These are phyloP conservation scores for Epinephelus lanceolatus DNA, from an alignment of 2,113 vertebrate genomes.

Conservation along the genomic window DNA sequence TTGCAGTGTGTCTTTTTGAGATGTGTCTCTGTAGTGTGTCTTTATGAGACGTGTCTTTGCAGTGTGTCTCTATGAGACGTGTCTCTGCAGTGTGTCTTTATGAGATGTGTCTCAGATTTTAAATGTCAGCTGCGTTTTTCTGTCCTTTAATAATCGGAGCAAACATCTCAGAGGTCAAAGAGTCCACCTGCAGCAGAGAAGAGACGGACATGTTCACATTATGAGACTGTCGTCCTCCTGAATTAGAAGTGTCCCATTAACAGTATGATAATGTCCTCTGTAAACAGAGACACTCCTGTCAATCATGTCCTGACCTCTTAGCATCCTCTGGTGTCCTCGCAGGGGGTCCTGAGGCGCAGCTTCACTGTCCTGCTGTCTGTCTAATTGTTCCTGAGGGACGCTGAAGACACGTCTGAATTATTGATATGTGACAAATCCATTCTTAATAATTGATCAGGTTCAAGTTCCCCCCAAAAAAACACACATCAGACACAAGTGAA, in stretches of 20 bases:
- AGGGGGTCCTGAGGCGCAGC: not conserved
- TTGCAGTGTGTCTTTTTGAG: no score
- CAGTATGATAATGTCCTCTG: no score
- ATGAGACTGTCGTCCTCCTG: no score
- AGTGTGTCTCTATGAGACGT: no score
- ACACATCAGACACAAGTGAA: no score
- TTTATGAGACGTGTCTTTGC: no score
- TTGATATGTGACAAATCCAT: conserved; percentile 52
- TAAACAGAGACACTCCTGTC: not conserved
- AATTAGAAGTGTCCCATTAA: no score
- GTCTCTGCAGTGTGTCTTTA: no score
- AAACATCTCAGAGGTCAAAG: not conserved
- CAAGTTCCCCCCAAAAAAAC: not conserved
- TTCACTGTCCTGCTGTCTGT: conserved; percentile 33
- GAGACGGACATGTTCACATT: no score
- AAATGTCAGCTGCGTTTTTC: conserved; percentile 2
- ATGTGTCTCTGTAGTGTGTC: no score
- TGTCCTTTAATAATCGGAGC: not conserved
- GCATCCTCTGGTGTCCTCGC: not conserved
- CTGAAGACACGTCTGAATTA: conserved; percentile 52
- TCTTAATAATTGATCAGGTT: conserved; percentile 20
- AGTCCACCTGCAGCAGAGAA: no score
- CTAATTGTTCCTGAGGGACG: conserved; percentile 71
- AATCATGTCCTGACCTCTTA: conserved; percentile 16
- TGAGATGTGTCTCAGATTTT: not conserved